Evolutionary conservation across 2,888 invertebrate species (phyloP).

Genomic region (Syrphus vitripennis): DNA sequence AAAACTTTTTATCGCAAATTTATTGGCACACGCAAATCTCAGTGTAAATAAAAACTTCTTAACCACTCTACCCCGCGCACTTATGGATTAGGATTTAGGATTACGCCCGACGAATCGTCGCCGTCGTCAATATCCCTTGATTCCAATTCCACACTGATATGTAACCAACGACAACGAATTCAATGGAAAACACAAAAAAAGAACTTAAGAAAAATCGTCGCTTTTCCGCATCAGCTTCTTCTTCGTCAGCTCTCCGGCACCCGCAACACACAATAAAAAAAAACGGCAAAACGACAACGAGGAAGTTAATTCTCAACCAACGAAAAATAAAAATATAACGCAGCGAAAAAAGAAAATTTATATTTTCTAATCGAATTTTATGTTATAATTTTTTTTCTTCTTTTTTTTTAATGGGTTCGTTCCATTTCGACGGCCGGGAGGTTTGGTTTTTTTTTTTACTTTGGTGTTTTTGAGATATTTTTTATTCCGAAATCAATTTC

Average conservation of each 20-base stretch:
- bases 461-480: constrained; percentile 39
- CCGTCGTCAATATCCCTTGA: neutral
- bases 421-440: constrained; percentile 65
- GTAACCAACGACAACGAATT: constrained; percentile 64
- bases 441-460: constrained; percentile 32
- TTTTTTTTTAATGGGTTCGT: constrained; percentile 61
- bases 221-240: constrained; percentile 19
- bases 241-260: constrained; percentile 15
- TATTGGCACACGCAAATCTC: constrained; percentile 55
- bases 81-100: neutral
- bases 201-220: constrained; percentile 24
- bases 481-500: constrained; percentile 15
- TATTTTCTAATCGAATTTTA: constrained; percentile 55
- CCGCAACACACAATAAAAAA: constrained; percentile 6
- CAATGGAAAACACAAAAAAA: constrained; percentile 53
- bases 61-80: constrained; percentile 4
- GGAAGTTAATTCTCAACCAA: constrained; percentile 26
- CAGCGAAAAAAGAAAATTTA: constrained; percentile 34
- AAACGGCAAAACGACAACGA: constrained; percentile 3
- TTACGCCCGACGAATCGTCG: neutral
- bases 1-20: constrained; percentile 17
- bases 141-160: neutral
- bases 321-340: constrained; percentile 12
- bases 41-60: constrained; percentile 65
- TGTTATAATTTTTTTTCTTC: neutral